Conservation (phyloP, 2,113 vertebrate species). For the Cottus gobio region DNA sequence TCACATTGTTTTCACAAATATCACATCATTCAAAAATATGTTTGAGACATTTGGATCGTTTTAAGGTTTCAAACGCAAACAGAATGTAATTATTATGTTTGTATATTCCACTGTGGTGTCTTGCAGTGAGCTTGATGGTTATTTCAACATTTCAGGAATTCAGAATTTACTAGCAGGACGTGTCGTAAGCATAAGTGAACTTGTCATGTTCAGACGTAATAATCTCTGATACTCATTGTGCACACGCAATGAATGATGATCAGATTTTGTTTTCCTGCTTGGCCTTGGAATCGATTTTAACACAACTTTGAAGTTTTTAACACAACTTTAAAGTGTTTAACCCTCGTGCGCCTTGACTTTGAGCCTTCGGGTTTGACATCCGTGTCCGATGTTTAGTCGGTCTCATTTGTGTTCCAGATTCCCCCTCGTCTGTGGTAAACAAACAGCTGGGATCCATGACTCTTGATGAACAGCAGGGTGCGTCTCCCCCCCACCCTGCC, state of each 20-base stretch:
- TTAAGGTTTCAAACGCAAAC: not conserved
- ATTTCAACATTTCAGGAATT: not conserved
- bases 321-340: conserved; percentile 39
- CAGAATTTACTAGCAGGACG: not conserved
- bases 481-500: conserved; percentile 81
- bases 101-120: not conserved
- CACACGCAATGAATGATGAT: not conserved
- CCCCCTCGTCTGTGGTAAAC: conserved; percentile 97
- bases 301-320: conserved; percentile 40
- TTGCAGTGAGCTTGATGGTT: not conserved
- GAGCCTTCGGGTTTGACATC: conserved; percentile 46
- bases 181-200: conserved; percentile 28
- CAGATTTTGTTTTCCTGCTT: conserved; percentile 42
- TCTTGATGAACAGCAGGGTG: conserved; percentile 98
- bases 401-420: conserved; percentile 98
- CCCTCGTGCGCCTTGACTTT: conserved; percentile 40
- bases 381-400: conserved; percentile 86
- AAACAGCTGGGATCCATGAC: conserved; percentile 99
- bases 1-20: not conserved
- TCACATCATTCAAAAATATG: not conserved
- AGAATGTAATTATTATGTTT: not conserved
- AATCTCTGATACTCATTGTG: conserved; percentile 34
- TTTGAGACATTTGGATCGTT: not conserved
- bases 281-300: conserved; percentile 33
- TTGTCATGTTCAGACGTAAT: too few species aligned